Evolutionary conservation across 2,797 vertebrate genomes (phyloP).

Genomic region (Oreortyx pictus): DNA sequence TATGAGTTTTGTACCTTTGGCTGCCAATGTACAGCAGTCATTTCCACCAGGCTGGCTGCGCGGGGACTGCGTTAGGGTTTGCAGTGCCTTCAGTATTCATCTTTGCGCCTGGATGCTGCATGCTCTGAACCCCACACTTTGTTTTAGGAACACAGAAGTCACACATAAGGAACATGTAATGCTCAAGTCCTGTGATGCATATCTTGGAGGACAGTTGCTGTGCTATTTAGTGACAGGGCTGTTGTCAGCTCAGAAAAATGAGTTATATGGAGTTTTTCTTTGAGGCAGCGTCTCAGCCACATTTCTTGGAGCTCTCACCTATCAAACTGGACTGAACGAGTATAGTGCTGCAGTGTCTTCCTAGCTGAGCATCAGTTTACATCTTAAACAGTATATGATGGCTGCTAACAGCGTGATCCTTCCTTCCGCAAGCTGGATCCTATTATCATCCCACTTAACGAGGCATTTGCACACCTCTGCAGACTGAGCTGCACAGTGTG

Average conservation of each 20-base stretch:
- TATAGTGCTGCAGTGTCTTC: background rate
- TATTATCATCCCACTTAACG: background rate
- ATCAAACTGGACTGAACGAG: background rate
- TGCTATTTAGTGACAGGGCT: background rate
- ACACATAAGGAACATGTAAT: too few relatives aligned
- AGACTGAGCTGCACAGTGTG: background rate
- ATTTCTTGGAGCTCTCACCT: background rate
- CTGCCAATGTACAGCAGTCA: background rate
- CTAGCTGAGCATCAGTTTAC: slow-evolving; percentile 28
- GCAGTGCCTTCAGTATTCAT: background rate
- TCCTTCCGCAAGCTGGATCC: background rate
- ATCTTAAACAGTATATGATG: slow-evolving; percentile 5
- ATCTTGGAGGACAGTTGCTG: background rate
- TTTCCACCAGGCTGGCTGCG: background rate
- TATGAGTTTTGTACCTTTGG: background rate
- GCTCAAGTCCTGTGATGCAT: accelerated
- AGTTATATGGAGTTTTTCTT: background rate
- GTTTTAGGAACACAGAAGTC: background rate
- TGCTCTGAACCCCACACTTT: background rate
- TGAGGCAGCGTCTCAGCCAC: background rate
- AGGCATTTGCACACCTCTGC: background rate
- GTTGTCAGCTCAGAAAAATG: background rate
- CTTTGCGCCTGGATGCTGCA: background rate
- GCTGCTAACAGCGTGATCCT: background rate
- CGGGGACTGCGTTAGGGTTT: background rate